Evolutionary conservation across 2,888 invertebrate genomes (phyloP), one percentile per base, ranked within the genome.

Genomic region (Agrilus biguttatus): DNA sequence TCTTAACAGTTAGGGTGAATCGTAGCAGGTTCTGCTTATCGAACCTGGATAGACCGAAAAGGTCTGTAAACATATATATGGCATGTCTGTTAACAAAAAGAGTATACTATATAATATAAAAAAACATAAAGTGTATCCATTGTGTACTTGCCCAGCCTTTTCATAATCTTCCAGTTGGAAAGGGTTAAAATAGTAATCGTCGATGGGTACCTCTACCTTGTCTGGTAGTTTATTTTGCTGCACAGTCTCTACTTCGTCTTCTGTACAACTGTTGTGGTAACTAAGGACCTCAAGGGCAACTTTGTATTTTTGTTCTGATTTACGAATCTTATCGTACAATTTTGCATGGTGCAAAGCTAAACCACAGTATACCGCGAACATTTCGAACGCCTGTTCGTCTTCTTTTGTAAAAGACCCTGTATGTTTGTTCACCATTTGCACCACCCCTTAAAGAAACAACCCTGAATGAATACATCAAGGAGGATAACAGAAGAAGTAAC

Each of bases 361-460:
- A 0, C 88, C 89, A 58, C 88, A 88, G 58, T 89, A 89, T 7
- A 86, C 77, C 1, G 88, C 84, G 59, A 89, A 88, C 49, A 80
- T 81, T 60, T 84, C 82, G 63, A 89, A 89, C 0, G 85, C 78
- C 43, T 80, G 78, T 60, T 87, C 87, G 55, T 90, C 89, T 37
- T 80, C 78, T 55, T 65, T 68, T 5, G 69, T 69, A 65, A 76
- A 84, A 41, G 45, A 52, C 6, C 61, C 74, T n/a, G 66, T 65
- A 14, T 72, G 68, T 56, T 80, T 80, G 53, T 80, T 80, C 0
- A 89, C 85, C 88, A 89, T 89, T 66, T 90, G 88, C 1, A 89
- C 86, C 1, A 89, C 88, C 8, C 57, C 50, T 44, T 34, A n/a
- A 41, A 40, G 3, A 14, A 37, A 41, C 6, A 7, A 38, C 21